Evolutionary conservation across 2,797 vertebrate species (phyloP), one percentile per base, ranked within the genome.

Genomic region (Cirrhinus mrigala): DNA sequence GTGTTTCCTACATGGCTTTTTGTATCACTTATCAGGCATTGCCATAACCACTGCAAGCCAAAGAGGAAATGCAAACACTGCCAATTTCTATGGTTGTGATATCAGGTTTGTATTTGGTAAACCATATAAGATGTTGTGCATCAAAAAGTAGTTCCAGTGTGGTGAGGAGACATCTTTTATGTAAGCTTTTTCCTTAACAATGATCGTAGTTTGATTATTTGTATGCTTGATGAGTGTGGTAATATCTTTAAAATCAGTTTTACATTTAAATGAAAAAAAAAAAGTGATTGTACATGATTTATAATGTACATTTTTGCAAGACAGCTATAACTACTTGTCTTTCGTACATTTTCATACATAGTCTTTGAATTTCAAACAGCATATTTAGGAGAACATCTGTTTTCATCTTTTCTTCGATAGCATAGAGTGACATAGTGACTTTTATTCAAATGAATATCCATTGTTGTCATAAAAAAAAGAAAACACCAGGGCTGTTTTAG

Each of bases 51-150:
- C 71, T 76, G 50, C 79, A 68, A 62, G 78, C 80, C 85, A 76
- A 82, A 85, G 44, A 85, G 66, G n/a, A 85, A 85, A 84, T 70
- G 50, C 74, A 71, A 80, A 70, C 77, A 80, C 77, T 85, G 84
- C 84, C 84, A 74, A 64, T 58, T 79, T 20, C 62, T 79, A 50
- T 24, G 54, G 83, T 62, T 78, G 73, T 40, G 56, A 83, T 56
- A 69, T 77, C n/a, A 40, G 27, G 56, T 83, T 56, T 77, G 24
- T 84, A 78, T 77, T 69, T 73, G n/a, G 24, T 58, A n/a, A 68
- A 62, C 27, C 40, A 0, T 79, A 70, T 37, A 33, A 46, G 12
- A 70, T 37, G n/a, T 48, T 52, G 66, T 71, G 40, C 64, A 85
- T 79, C 62, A 44, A 84, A 79, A 22, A 56, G n/a, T 68, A 71